Evolutionary conservation across 2,888 invertebrate species (phyloP).

Genomic region (Amphipyra berbera): DNA sequence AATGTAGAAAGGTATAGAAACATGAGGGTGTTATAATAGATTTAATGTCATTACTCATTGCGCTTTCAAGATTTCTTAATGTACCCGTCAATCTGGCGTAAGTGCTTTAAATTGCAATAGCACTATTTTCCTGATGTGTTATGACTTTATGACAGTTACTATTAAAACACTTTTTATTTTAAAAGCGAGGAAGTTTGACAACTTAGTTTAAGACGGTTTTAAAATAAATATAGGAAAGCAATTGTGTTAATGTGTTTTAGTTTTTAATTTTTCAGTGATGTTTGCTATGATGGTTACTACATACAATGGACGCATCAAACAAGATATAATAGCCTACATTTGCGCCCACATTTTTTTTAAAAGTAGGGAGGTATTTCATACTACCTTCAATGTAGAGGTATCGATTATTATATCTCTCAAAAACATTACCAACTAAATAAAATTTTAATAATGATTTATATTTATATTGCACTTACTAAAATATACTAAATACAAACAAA

Average conservation of each 20-base stretch:
- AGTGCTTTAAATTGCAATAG: constrained; percentile 33
- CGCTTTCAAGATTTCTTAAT: constrained; percentile 34
- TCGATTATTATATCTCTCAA: too few species aligned
- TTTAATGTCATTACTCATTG: constrained; percentile 20
- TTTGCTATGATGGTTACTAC: too few species aligned
- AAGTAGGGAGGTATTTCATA: too few species aligned
- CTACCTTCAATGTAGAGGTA: too few species aligned
- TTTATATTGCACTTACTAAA: too few species aligned
- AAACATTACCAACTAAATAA: too few species aligned
- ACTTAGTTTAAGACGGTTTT: not conserved
- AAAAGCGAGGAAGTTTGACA: not conserved
- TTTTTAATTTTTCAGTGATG: too few species aligned
- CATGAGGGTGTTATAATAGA: constrained; percentile 14
- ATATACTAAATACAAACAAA: too few species aligned
- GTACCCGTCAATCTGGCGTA: constrained; percentile 28
- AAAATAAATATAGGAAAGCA: not conserved
- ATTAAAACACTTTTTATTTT: constrained; percentile 6
- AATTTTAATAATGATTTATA: too few species aligned
- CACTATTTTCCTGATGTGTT: constrained; percentile 27
- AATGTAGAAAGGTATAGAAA: not conserved
- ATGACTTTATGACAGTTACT: constrained; percentile 17
- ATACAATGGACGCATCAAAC: too few species aligned
- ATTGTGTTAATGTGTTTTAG: not conserved
- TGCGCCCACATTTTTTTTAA: too few species aligned
- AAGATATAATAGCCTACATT: too few species aligned